These are phyloP conservation scores for Hemicentrotus pulcherrimus DNA, from an alignment of 35 echinoderm and acorn worm genomes.

Conservation along the genomic window DNA sequence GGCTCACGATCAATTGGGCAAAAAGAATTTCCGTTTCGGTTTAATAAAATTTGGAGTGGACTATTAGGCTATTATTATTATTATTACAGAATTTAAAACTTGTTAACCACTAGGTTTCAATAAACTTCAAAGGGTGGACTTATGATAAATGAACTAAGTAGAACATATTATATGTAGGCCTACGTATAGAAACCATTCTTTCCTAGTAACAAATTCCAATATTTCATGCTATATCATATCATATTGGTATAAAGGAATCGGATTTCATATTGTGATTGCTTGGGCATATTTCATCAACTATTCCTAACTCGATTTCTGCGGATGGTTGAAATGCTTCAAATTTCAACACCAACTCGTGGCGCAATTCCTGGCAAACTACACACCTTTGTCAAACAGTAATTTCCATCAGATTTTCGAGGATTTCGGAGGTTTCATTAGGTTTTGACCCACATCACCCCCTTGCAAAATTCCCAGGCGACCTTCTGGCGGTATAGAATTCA, in stretches of 20 bases:
- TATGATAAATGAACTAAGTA: no score
- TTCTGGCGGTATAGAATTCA: background rate
- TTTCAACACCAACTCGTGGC: background rate
- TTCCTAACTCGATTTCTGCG: background rate
- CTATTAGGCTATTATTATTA: no score
- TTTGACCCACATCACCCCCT: conserved; percentile 21
- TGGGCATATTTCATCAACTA: background rate
- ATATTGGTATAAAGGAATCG: background rate
- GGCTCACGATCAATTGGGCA: no score
- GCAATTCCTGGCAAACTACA: background rate
- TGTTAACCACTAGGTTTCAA: no score
- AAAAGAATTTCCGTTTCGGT: no score
- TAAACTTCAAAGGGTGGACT: no score
- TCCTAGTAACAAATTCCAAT: background rate
- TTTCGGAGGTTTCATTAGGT: conserved; percentile 5
- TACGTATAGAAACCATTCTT: no score
- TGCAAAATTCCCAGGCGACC: background rate
- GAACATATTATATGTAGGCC: no score
- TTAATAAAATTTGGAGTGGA: no score
- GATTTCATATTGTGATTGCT: background rate
- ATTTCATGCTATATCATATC: background rate
- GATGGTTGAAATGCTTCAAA: background rate
- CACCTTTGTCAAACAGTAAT: background rate
- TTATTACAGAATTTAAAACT: no score
- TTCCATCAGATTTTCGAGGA: conserved; percentile 6